These are phyloP conservation scores for Nysson spinosus DNA, from an alignment of 2,888 invertebrate genomes.

Conservation along the genomic window DNA sequence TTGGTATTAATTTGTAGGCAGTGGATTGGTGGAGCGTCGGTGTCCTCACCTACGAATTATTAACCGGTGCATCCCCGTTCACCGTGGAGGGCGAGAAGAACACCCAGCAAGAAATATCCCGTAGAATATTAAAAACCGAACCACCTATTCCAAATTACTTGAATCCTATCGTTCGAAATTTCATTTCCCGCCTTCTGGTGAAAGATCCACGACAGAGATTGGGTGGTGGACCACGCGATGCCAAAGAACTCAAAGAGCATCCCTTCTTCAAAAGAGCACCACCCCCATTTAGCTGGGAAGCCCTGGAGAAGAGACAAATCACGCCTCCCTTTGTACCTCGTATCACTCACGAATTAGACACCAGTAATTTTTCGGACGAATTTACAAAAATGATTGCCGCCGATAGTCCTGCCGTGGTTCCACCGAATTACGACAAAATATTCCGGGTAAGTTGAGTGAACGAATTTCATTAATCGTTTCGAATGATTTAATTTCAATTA, in stretches of 20 bases:
- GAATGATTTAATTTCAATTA: background rate
- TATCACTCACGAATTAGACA: conserved; percentile 91
- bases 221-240: conserved; percentile 91
- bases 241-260: conserved; percentile 93
- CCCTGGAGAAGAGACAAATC: conserved; percentile 86
- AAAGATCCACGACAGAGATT: conserved; percentile 94
- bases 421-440: conserved; percentile 90
- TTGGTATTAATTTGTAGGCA: conserved; percentile 80
- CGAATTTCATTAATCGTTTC: background rate
- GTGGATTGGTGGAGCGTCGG: conserved; percentile 99
- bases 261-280: conserved; percentile 86
- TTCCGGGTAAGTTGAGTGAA: conserved; percentile 85
- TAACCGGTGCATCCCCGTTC: conserved; percentile 98
- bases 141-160: conserved; percentile 93
- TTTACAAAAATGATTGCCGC: conserved; percentile 95
- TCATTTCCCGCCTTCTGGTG: conserved; percentile 89
- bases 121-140: conserved; percentile 90
- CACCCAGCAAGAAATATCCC: conserved; percentile 95
- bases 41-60: conserved; percentile 95
- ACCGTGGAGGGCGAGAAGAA: conserved; percentile 97
- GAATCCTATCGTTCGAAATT: conserved; percentile 85
- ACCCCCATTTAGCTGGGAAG: conserved; percentile 82
- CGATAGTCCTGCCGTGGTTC: conserved; percentile 94
- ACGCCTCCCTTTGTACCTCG: conserved; percentile 94
- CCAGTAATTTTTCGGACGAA: conserved; percentile 97